Evolutionary conservation across 2,888 invertebrate species (phyloP).

Genomic region (Chloromyia formosa): DNA sequence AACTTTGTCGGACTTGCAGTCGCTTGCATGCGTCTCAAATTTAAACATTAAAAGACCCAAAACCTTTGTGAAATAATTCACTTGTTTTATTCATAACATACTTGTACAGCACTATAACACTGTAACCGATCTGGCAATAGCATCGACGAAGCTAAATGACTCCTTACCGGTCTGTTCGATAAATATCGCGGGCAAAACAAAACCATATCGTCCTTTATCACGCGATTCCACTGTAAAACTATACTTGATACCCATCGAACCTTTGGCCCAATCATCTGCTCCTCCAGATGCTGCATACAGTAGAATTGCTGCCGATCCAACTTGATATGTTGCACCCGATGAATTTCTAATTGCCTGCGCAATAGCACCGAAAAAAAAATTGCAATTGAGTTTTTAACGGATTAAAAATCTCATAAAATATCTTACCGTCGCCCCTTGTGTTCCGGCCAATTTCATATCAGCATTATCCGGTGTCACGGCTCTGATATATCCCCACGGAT

Average conservation of each 20-base stretch:
- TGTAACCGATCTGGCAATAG: constrained; percentile 68
- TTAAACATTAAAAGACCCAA: no score
- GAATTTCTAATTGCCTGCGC: constrained; percentile 70
- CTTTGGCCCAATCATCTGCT: constrained; percentile 93
- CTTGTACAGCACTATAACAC: not conserved
- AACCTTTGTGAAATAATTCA: no score
- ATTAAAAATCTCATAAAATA: no score
- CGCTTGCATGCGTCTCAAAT: no score
- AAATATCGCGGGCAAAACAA: constrained; percentile 81
- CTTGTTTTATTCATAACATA: not conserved
- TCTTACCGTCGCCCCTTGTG: constrained; percentile 72
- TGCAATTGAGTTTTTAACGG: not conserved
- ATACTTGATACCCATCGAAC: constrained; percentile 81
- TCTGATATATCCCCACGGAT: constrained; percentile 87
- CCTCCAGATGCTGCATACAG: constrained; percentile 84
- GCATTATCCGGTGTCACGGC: constrained; percentile 74
- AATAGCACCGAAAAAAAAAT: not conserved
- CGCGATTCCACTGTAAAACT: constrained; percentile 89
- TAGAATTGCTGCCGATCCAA: constrained; percentile 80
- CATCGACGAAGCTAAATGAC: constrained; percentile 76
- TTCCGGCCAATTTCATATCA: constrained; percentile 76
- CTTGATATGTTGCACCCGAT: constrained; percentile 73
- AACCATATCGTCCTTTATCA: constrained; percentile 85
- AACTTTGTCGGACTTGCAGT: no score
- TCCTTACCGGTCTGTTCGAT: constrained; percentile 81